Conservation (phyloP, 1,140 invertebrate genomes). For the Lutraria rhynchaena region DNA sequence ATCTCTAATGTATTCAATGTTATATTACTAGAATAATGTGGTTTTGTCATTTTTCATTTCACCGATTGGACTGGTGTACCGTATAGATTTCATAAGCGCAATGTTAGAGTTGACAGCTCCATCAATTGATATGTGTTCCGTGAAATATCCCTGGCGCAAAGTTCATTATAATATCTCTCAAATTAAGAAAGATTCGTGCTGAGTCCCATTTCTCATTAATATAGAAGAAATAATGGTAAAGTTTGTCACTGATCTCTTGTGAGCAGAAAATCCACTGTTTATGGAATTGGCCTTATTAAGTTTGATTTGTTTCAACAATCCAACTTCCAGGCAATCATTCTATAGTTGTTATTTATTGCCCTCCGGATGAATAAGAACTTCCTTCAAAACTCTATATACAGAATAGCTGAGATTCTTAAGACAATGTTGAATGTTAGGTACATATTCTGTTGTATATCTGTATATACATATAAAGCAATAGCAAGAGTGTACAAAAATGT, state of each 20-base stretch:
- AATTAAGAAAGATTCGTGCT: conserved; percentile 35
- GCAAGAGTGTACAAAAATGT: too few species aligned
- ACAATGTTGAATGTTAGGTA: too few species aligned
- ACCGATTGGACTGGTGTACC: conserved; percentile 21
- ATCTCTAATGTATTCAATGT: conserved; percentile 43
- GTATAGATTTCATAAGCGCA: conserved; percentile 37
- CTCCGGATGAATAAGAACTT: too few species aligned
- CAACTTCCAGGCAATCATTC: too few species aligned
- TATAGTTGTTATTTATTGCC: too few species aligned
- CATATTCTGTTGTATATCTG: too few species aligned
- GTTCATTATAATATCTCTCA: conserved; percentile 53
- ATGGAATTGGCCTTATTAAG: conserved; percentile 32
- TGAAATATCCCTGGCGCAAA: conserved; percentile 40
- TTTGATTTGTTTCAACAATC: conserved; percentile 22
- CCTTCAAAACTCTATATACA: too few species aligned
- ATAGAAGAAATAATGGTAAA: conserved; percentile 54
- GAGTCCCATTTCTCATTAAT: conserved; percentile 39
- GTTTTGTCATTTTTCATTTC: conserved; percentile 51
- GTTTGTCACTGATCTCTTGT: conserved; percentile 35
- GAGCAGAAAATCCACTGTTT: conserved; percentile 24
- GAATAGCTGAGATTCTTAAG: too few species aligned
- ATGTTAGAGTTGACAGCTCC: conserved; percentile 13
- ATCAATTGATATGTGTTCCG: conserved; percentile 35
- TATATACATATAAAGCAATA: too few species aligned
- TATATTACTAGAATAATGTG: conserved; percentile 48